Conservation (phyloP, 2,888 invertebrate species). For the Clanis bilineata region DNA sequence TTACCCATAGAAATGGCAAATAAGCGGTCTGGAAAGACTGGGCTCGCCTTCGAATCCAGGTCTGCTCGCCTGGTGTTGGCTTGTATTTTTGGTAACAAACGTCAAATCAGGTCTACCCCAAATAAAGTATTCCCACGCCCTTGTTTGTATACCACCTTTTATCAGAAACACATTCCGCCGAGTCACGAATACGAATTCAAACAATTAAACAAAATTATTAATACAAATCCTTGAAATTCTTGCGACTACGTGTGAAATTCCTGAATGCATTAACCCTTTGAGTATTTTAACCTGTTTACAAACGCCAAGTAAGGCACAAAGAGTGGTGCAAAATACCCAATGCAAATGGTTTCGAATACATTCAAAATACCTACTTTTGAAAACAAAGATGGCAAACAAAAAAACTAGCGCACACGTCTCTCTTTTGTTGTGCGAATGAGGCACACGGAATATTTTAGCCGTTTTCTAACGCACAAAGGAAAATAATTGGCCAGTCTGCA, state of each 20-base stretch:
- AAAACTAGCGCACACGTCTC: background rate
- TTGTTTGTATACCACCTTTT: too few species aligned
- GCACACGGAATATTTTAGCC: background rate
- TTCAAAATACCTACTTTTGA: background rate
- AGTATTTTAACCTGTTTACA: background rate
- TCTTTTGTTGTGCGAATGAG: background rate
- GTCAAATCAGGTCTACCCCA: too few species aligned
- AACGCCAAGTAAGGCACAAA: background rate
- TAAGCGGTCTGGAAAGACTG: too few species aligned
- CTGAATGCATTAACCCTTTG: background rate
- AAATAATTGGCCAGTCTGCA: background rate
- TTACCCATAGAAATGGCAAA: too few species aligned
- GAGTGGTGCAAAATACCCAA: too few species aligned
- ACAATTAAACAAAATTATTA: background rate
- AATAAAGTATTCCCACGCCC: too few species aligned
- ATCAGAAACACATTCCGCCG: background rate
- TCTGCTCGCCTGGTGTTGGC: too few species aligned
- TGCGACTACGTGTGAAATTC: background rate
- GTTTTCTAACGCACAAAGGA: background rate
- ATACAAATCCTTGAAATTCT: constrained; percentile 2
- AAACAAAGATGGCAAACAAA: background rate
- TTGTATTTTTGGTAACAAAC: too few species aligned
- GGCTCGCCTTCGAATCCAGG: too few species aligned
- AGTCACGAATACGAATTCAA: background rate
- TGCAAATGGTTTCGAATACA: too few species aligned